A percentile compares a stretch with the other conserved stretches of the same genome.
Conservation (phyloP, 2,113 vertebrate genomes). For the Onychostoma macrolepis region DNA sequence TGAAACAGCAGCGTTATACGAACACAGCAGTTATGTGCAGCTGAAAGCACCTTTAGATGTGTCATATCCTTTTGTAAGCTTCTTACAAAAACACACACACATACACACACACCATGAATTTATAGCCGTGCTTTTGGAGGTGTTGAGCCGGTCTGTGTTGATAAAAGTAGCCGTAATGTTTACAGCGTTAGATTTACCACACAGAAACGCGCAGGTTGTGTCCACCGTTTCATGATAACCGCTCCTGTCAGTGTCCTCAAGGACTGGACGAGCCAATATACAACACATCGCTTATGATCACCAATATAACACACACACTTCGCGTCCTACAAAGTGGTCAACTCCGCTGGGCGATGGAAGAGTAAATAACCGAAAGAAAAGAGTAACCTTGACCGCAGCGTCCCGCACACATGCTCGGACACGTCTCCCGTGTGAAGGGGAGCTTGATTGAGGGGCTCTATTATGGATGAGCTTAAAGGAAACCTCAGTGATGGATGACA, state of each 20-base stretch:
- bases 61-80: not conserved
- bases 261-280: constrained; percentile 70
- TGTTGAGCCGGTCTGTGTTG: constrained; percentile 77
- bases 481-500: constrained; percentile 98
- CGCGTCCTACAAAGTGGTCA: constrained; percentile 56
- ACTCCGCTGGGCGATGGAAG: constrained; percentile 69
- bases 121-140: constrained; percentile 75
- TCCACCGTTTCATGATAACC: constrained; percentile 34
- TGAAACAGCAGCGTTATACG: not conserved
- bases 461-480: constrained; percentile 99
- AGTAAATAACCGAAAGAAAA: constrained; percentile 89
- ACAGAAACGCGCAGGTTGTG: not conserved
- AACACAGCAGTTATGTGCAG: not conserved
- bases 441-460: constrained; percentile 99
- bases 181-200: constrained; percentile 76
- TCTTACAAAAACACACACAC: not conserved
- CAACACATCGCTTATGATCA: constrained; percentile 76
- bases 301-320: constrained; percentile 75
- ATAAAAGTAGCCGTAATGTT: constrained; percentile 83
- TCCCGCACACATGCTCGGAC: constrained; percentile 63
- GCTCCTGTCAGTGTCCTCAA: constrained; percentile 72
- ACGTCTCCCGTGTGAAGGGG: constrained; percentile 80
- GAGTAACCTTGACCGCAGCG: constrained; percentile 93
- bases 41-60: not conserved
- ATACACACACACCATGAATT: constrained; percentile 49